A percentile compares a stretch with the other conserved stretches of the same genome.
These are phyloP conservation scores for Globia sparganii DNA, from an alignment of 2,888 invertebrate species.

Conservation along the genomic window DNA sequence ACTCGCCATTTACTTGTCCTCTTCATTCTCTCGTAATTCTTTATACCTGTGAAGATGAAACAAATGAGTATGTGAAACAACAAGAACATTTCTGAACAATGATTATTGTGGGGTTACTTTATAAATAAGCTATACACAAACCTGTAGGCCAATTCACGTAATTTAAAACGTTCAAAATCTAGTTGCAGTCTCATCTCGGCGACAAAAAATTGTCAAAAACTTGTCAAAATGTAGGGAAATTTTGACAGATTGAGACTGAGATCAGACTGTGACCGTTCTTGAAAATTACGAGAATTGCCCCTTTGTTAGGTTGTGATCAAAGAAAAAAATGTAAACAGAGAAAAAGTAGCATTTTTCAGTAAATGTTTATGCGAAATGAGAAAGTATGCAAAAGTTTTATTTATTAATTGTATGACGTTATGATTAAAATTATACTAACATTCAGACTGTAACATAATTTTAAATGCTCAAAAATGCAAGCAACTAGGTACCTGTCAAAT, in stretches of 20 bases:
- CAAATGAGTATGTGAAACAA: not conserved
- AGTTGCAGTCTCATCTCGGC: too few relatives aligned
- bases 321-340: accelerated
- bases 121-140: too few relatives aligned
- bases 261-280: too few relatives aligned
- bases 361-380: not conserved
- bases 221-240: too few relatives aligned
- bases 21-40: not conserved
- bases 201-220: too few relatives aligned
- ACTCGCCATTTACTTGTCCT: not conserved
- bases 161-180: too few relatives aligned
- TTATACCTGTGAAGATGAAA: slow-evolving; percentile 1
- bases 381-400: too few relatives aligned
- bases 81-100: not conserved
- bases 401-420: too few relatives aligned
- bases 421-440: not conserved
- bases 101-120: not conserved
- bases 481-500: accelerated
- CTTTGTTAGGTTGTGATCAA: not conserved
- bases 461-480: not conserved
- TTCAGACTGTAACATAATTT: not conserved
- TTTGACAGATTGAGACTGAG: too few relatives aligned
- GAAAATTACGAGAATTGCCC: too few relatives aligned
- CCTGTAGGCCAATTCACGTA: too few relatives aligned
- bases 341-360: not conserved